Evolutionary conservation across 2,888 invertebrate genomes (phyloP), one percentile per base, ranked within the genome.

Genomic region (Dendrolimus pini): DNA sequence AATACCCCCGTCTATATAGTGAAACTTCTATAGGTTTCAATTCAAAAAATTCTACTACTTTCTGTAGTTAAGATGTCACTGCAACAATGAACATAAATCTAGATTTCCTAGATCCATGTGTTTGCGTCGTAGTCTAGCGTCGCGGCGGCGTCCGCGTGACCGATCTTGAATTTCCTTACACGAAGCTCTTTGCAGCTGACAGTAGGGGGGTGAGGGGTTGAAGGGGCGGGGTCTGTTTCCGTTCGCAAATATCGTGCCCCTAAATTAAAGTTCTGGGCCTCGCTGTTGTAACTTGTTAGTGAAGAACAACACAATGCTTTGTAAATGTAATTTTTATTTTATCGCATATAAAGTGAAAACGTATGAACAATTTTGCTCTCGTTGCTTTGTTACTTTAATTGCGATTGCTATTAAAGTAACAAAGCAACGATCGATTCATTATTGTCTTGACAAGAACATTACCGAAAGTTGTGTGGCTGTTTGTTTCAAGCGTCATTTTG

Each of bases 161-260:
- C 78, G 72, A 70, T 72, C 79, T 79, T 74, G 82, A 82, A 80
- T 83, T 82, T 81, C 77, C 82, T 82, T 78, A 81, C 80, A 78
- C 80, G 82, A 83, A 77, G 75, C 81, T 78, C 76, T 80, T 80
- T 84, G 84, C 81, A 81, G 81, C 82, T 85, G 87, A 85, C 86
- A 85, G 84, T 77, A 60, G 67, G 71, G 71, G 62, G 69, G 56
- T 57, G 65, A 65, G 62, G 18, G 18, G 18, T 18, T 2, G 18
- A 18, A 18, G 18, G 18, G 18, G 18, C 1, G 18, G 18, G 68
- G 69, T 68, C 68, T 70, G 74, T 80, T 75, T 77, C 77, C 75
- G 74, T 72, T 77, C 66, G 76, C 82, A 83, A 84, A 83, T 80
- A 83, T 81, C 78, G 78, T 79, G 72, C 67, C 58, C 65, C 69